Evolutionary conservation across 2,888 invertebrate species (phyloP).

Genomic region (Automeris io): DNA sequence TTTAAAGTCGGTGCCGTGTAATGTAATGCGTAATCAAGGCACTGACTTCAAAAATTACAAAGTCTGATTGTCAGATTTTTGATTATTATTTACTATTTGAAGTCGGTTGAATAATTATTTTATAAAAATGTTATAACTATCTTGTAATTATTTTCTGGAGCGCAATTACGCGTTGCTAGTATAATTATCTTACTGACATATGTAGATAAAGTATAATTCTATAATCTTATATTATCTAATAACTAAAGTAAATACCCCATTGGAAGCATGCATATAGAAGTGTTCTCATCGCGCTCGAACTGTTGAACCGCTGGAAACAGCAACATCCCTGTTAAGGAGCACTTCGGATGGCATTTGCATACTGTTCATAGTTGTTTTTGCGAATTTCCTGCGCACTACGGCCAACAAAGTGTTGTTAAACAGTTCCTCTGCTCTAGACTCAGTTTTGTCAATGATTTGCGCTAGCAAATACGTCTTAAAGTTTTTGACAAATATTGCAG

Average conservation of each 20-base stretch:
- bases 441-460: slow-evolving; percentile 22
- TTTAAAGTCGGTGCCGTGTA: too few relatives aligned
- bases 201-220: too few relatives aligned
- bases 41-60: too few relatives aligned
- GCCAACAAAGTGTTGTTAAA: slow-evolving; percentile 17
- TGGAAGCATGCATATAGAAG: slow-evolving; percentile 11
- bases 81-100: too few relatives aligned
- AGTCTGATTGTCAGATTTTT: too few relatives aligned
- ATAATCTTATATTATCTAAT: too few relatives aligned
- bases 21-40: too few relatives aligned
- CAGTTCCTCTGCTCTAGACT: slow-evolving; percentile 17
- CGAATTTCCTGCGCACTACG: slow-evolving; percentile 26
- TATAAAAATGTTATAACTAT: too few relatives aligned
- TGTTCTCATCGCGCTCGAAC: slow-evolving; percentile 28
- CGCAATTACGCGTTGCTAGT: too few relatives aligned
- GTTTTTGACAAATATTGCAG: slow-evolving; percentile 14
- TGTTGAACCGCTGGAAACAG: slow-evolving; percentile 23
- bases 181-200: too few relatives aligned
- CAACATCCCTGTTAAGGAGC: slow-evolving; percentile 23
- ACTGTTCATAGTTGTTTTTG: slow-evolving; percentile 44
- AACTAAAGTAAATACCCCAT: slow-evolving; percentile 19
- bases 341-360: slow-evolving; percentile 43
- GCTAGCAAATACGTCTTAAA: slow-evolving; percentile 20
- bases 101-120: too few relatives aligned
- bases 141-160: too few relatives aligned